Evolutionary conservation across 2,113 vertebrate genomes (phyloP), one percentile per base, ranked within the genome.

Genomic region (Melanerpes aurifrons): DNA sequence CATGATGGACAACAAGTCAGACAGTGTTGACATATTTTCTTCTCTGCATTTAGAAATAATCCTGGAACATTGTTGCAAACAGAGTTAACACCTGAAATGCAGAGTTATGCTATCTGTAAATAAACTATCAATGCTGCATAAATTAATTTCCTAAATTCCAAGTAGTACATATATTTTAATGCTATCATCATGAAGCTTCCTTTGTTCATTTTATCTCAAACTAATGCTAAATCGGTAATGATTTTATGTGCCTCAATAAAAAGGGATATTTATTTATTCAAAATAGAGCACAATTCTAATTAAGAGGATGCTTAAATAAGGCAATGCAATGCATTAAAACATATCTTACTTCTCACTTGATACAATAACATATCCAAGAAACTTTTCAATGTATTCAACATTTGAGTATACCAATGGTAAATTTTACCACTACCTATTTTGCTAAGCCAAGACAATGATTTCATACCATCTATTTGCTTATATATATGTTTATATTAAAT

Each of bases 151-250:
- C 62, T 82, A 64, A 43, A 25, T 90, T 47, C 26, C 31, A 82
- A 62, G 21, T 25, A 82, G 7, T n/a, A 43, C 2, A 2, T 80
- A 29, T 28, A 40, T 96, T 94, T 92, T 53, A 15, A 20, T 81
- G n/a, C 9, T 64, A 7, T 62, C 73, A 1, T 70, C 64, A 56
- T 24, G 5, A 92, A 94, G 20, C 57, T 87, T 78, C 26, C n/a
- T 61, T 10, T 74, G 28, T 82, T 87, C 71, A 59, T 92, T 96
- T 95, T 81, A 26, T 87, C 9, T 47, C 61, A 92, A 93, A 92
- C 89, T 73, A 40, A 15, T 73, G 73, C 91, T 90, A 91, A 58
- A 90, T 95, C 66, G 88, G 25, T 75, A 35, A 64, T 25, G 61
- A 71, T 73, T 92, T 59, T 74, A 78, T 73, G 22, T 72, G 31